A percentile compares a stretch with the other conserved stretches of the same genome.
Conservation (phyloP, 1,140 invertebrate genomes). For the Sminthurinus signatus region DNA sequence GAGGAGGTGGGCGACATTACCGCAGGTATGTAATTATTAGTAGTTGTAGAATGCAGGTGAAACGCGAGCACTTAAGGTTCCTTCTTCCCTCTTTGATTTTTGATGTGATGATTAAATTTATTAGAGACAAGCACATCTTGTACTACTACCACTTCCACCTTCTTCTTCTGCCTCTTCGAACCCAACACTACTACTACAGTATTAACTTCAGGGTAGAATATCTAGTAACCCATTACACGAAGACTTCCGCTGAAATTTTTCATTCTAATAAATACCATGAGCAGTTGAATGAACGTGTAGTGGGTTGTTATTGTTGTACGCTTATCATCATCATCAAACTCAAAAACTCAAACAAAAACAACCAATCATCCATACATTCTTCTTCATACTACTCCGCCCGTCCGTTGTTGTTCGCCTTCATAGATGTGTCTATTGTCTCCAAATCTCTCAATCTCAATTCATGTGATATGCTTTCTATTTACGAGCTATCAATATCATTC, state of each 20-base stretch:
- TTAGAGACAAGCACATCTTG: conserved; percentile 10
- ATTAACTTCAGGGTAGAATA: conserved; percentile 6
- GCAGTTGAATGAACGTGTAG: not conserved
- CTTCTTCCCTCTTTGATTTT: conserved; percentile 10
- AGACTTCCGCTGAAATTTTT: conserved; percentile 1
- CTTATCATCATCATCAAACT: conserved; percentile 5
- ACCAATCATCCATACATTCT: conserved; percentile 8
- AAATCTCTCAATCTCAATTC: conserved; percentile 1
- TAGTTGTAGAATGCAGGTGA: conserved; percentile 6
- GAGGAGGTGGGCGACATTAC: conserved; percentile 7
- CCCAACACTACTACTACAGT: too few relatives aligned
- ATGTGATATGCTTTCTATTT: conserved; percentile 9
- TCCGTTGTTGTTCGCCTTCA: conserved; percentile 6
- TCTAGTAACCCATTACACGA: conserved; percentile 6
- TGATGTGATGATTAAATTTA: conserved; percentile 8
- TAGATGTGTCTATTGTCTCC: conserved; percentile 3
- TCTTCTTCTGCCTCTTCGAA: conserved; percentile 8
- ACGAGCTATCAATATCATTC: not conserved
- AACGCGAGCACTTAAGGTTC: conserved; percentile 3
- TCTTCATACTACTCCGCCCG: too few relatives aligned
- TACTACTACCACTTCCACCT: conserved; percentile 9
- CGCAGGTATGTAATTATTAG: conserved; percentile 2
- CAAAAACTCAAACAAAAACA: too few relatives aligned
- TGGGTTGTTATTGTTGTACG: conserved; percentile 5
- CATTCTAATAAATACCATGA: too few relatives aligned